phyloP scores from a whole-genome alignment of 2,113 vertebrate species.

The Bujurquina vittata region DNA sequence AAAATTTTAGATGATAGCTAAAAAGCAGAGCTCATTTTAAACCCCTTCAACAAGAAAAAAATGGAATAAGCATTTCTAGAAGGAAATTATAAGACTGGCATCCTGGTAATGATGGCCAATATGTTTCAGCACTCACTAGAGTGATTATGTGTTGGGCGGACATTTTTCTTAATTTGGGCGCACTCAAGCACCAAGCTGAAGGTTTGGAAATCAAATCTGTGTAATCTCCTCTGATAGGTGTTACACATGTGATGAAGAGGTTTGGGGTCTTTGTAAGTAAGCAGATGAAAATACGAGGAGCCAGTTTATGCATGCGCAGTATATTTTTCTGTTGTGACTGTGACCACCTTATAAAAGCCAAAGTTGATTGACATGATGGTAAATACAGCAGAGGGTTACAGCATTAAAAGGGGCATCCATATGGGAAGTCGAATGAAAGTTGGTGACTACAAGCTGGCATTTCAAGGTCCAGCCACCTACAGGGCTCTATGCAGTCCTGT shows the following conservation, averaged over 20 bases:
- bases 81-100: background rate
- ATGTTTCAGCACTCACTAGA: background rate
- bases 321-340: background rate
- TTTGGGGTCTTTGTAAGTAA: background rate
- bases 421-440: too few species aligned
- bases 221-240: background rate
- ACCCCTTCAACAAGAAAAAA: background rate
- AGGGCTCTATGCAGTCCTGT: too few species aligned
- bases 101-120: background rate
- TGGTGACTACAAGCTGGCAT: too few species aligned
- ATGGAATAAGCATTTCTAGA: background rate
- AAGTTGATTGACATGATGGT: too few species aligned
- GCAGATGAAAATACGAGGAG: background rate
- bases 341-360: too few species aligned
- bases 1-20: too few species aligned
- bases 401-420: too few species aligned
- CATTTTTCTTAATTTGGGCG: background rate
- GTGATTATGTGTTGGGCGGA: background rate
- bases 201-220: background rate
- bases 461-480: too few species aligned
- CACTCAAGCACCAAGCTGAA: background rate
- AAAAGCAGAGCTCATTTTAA: background rate
- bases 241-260: background rate
- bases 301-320: background rate
- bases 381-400: too few species aligned